These are phyloP conservation scores for Drosophila neotestacea DNA, from an alignment of 2,888 invertebrate genomes.

Conservation along the genomic window DNA sequence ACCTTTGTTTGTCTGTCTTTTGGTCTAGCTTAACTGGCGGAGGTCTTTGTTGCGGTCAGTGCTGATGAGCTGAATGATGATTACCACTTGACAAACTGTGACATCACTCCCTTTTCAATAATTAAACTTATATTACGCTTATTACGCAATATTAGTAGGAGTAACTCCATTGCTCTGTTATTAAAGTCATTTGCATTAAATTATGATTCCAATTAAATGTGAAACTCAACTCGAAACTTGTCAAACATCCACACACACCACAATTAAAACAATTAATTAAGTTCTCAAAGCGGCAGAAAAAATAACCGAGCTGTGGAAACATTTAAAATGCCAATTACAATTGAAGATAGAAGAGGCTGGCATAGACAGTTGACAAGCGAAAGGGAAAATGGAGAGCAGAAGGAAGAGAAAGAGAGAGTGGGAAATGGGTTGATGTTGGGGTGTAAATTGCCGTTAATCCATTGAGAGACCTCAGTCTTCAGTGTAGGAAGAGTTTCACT, in stretches of 20 bases:
- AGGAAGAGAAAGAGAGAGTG: neutral
- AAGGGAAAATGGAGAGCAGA: neutral
- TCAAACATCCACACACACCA: slow-evolving; percentile 12
- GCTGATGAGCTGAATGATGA: slow-evolving; percentile 18
- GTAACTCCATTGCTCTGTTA: neutral
- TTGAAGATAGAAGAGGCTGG: slow-evolving; percentile 32
- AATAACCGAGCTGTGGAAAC: slow-evolving; percentile 8
- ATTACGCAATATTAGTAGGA: neutral
- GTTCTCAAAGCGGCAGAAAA: slow-evolving; percentile 24
- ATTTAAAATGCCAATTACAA: slow-evolving; percentile 70
- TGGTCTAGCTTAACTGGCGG: slow-evolving; percentile 34
- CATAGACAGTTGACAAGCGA: slow-evolving; percentile 17
- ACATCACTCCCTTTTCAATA: neutral
- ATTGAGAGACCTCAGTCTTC: slow-evolving; percentile 48
- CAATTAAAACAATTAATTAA: slow-evolving; percentile 73
- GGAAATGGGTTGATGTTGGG: slow-evolving; percentile 3
- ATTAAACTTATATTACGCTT: neutral
- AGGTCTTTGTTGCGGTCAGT: slow-evolving; percentile 60
- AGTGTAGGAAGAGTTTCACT: neutral
- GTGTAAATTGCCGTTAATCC: slow-evolving; percentile 75
- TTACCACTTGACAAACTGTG: slow-evolving; percentile 14
- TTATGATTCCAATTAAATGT: slow-evolving; percentile 30
- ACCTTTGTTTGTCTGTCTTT: slow-evolving; percentile 67
- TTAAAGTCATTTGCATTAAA: slow-evolving; percentile 3
- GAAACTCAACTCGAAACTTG: slow-evolving; percentile 36